These are phyloP conservation scores for Autographa gamma DNA, from an alignment of 2,888 invertebrate species.

Conservation along the genomic window DNA sequence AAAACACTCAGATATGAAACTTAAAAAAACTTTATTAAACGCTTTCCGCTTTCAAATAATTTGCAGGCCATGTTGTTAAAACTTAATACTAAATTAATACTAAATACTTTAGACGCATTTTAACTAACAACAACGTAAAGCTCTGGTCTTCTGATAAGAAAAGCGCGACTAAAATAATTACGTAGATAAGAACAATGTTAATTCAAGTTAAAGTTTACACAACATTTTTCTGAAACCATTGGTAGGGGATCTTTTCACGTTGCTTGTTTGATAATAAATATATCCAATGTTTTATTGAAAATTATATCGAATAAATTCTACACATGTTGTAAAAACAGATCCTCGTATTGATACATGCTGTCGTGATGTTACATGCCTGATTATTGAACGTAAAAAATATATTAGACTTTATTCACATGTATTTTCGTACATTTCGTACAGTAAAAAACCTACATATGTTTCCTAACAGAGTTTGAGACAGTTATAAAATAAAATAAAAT, in stretches of 20 bases:
- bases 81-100: too few species aligned
- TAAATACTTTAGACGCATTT: too few species aligned
- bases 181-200: too few species aligned
- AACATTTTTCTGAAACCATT: constrained; percentile 16
- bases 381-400: constrained; percentile 41
- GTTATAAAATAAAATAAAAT: neutral
- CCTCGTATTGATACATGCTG: constrained; percentile 43
- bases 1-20: neutral
- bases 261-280: constrained; percentile 58
- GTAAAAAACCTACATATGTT: neutral
- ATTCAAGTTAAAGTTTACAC: neutral
- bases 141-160: too few species aligned
- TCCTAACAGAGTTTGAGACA: neutral
- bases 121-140: too few species aligned
- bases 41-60: too few species aligned
- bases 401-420: constrained; percentile 25
- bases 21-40: too few species aligned
- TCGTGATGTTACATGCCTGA: constrained; percentile 46
- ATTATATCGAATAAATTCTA: constrained; percentile 64
- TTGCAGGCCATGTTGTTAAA: too few species aligned
- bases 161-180: too few species aligned
- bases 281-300: constrained; percentile 68
- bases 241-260: constrained; percentile 55
- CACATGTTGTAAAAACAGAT: constrained; percentile 48
- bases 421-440: constrained; percentile 25